Evolutionary conservation across 2,113 vertebrate species (phyloP).

Genomic region (Heterotis niloticus): DNA sequence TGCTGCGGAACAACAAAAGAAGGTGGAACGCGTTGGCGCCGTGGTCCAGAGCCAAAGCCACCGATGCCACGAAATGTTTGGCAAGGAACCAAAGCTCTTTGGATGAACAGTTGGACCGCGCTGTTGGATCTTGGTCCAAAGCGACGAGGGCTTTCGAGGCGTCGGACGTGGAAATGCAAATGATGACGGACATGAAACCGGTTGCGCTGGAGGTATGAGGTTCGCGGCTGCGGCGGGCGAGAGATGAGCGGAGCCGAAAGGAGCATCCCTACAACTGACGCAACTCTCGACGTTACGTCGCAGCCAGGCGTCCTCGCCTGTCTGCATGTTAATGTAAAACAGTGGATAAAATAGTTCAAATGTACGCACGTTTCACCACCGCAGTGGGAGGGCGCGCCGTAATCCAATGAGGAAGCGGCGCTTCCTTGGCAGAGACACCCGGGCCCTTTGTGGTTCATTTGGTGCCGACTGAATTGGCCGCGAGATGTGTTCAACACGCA

Average conservation of each 20-base stretch:
- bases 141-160: not conserved
- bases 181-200: too few species aligned
- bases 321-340: too few species aligned
- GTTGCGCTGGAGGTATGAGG: too few species aligned
- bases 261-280: too few species aligned
- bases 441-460: constrained; percentile 27
- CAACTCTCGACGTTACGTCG: too few species aligned
- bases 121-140: not conserved
- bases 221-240: too few species aligned
- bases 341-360: too few species aligned
- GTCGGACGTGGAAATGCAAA: too few species aligned
- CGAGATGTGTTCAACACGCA: constrained; percentile 23
- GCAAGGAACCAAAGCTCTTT: not conserved
- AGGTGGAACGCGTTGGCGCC: not conserved
- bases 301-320: too few species aligned
- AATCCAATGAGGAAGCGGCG: constrained; percentile 10
- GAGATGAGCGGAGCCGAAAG: too few species aligned
- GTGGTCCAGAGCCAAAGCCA: not conserved
- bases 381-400: not conserved
- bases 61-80: not conserved
- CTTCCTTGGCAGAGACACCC: not conserved
- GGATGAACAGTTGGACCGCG: not conserved
- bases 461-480: constrained; percentile 18
- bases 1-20: not conserved
- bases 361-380: too few species aligned